A percentile compares a stretch with the other conserved stretches of the same genome.
Evolutionary conservation across 1,140 invertebrate genomes (phyloP).

Genomic region (Parasteatoda tepidariorum): DNA sequence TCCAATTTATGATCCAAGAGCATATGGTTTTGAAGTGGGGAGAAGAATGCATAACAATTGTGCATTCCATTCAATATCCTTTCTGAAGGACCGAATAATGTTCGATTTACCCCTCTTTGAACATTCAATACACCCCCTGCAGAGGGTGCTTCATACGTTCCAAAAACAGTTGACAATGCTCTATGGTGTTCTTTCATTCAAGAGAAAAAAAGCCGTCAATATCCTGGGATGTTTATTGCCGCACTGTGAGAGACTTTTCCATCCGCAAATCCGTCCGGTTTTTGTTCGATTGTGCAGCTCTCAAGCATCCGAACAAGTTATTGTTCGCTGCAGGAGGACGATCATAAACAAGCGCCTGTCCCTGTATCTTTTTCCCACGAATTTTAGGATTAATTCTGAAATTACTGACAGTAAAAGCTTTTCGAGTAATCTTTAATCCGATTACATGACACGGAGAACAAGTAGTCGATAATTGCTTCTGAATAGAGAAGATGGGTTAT

Average conservation of each 20-base stretch:
- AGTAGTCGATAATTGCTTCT: too few species aligned
- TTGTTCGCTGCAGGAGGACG: constrained; percentile 13
- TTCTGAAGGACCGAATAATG: neutral
- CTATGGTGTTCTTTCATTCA: neutral
- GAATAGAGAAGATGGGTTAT: too few species aligned
- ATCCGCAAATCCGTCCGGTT: neutral
- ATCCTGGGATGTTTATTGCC: neutral
- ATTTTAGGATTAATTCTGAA: neutral
- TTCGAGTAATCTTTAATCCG: too few species aligned
- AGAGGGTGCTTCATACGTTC: neutral
- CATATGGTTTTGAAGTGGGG: neutral
- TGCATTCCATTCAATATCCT: neutral
- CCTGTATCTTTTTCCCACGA: constrained; percentile 2
- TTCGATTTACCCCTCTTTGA: neutral
- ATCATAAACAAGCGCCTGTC: constrained; percentile 11
- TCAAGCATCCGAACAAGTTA: neutral
- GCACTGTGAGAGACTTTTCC: neutral
- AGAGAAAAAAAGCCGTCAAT: neutral
- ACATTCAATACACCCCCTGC: neutral
- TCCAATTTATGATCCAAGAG: neutral
- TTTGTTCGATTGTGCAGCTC: neutral
- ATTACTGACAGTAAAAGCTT: too few species aligned
- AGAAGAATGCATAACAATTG: neutral
- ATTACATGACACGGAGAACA: too few species aligned
- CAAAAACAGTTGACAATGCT: neutral